A percentile compares a stretch with the other conserved stretches of the same genome.
Conservation (phyloP, 2,113 vertebrate genomes). For the Coryphaenoides rupestris region DNA sequence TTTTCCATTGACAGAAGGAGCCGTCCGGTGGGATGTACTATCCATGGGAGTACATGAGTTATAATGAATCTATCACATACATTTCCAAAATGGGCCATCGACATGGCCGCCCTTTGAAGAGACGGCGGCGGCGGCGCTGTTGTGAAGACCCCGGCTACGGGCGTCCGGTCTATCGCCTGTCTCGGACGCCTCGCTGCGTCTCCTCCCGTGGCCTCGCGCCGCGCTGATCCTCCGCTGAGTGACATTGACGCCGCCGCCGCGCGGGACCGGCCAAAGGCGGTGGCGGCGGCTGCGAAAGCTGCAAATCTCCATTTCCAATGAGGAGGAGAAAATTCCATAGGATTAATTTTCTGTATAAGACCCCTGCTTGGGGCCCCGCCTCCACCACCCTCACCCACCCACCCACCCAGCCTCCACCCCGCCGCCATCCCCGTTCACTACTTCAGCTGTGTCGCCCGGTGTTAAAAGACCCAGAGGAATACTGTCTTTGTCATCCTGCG, state of each 20-base stretch:
- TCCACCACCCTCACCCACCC: constrained; percentile 33
- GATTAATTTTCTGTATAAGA: constrained; percentile 78
- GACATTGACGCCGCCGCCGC: constrained; percentile 64
- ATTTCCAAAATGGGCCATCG: constrained; percentile 60
- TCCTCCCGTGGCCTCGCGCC: constrained; percentile 58
- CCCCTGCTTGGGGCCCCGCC: constrained; percentile 55
- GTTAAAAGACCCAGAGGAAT: constrained; percentile 83
- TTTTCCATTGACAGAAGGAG: constrained; percentile 39
- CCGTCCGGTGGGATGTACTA: constrained; percentile 53
- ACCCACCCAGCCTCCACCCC: constrained; percentile 46
- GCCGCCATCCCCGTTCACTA: constrained; percentile 57
- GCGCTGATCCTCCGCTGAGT: constrained; percentile 62
- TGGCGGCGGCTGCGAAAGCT: constrained; percentile 62
- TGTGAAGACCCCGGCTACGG: too few relatives aligned
- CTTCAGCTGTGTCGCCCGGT: constrained; percentile 79
- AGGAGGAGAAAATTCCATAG: constrained; percentile 78
- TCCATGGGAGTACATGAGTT: constrained; percentile 55
- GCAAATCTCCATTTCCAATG: constrained; percentile 77
- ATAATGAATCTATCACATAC: constrained; percentile 71
- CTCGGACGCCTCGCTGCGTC: too few relatives aligned
- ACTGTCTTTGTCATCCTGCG: constrained; percentile 81
- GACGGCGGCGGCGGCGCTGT: too few relatives aligned
- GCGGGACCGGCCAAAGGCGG: constrained; percentile 59
- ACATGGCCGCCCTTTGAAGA: constrained; percentile 62
- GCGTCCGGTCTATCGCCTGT: too few relatives aligned